Evolutionary conservation across 2,888 invertebrate genomes (phyloP), one percentile per base, ranked within the genome.

Genomic region (Thera obeliscata): DNA sequence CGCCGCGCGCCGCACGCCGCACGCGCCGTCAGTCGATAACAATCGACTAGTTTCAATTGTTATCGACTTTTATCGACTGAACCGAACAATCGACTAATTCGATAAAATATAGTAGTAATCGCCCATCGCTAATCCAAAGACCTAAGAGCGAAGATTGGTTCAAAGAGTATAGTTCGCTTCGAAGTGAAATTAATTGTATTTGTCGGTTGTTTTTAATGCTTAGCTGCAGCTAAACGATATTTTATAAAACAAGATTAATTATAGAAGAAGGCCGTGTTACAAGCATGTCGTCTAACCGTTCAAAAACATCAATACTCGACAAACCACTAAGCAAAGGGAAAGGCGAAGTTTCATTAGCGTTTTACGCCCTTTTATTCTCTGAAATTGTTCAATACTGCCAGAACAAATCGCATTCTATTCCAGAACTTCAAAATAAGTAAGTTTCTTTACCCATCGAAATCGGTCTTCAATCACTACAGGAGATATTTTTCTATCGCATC

Each of bases 361-460:
- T 98, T 78, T 99, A 98, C 91, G 98, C 99, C 0, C 94, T 99
- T 58, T 94, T 99, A 66, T 99, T 99, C 89, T 99, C 99, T 33
- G 99, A 99, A 95, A 96, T 99, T 72, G 98, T 99, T 1, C 98
- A 99, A 87, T 99, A 99, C 91, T 98, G 98, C 82, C 99, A 99
- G 94, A 98, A 97, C 94, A 96, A 98, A 79, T 98, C 98, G 7
- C 97, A 97, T 84, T 98, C 98, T 9, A 97, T 99, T 46, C 97
- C 97, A n/a, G 99, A 99, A 87, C 93, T 99, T 55, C 99, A 99
- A 87, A 97, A 95, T 78, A 98, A 97, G 99, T 98, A 93, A 91
- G 94, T 87, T 49, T 59, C n/a, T 6, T 22, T 36, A 11, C 8
- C 0, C n/a, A 38, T 49, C 2, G 4, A 12, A 22, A 35, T 12